A percentile compares a stretch with the other conserved stretches of the same genome.
Conservation (phyloP, 2,888 invertebrate genomes). For the Tachina lurida region DNA sequence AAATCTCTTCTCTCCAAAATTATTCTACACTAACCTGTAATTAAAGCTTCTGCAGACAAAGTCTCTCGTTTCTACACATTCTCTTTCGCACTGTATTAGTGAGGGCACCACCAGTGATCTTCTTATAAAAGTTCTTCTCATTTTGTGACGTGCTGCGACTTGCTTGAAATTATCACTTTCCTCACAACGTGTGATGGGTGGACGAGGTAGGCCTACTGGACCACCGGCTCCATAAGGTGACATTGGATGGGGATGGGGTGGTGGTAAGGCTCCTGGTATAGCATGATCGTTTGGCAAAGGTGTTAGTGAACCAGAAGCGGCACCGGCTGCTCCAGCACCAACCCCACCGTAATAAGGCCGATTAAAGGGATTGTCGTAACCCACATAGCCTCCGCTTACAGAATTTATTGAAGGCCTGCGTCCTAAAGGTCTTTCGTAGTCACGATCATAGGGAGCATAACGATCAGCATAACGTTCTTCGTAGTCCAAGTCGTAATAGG, state of each 20-base stretch:
- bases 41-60: constrained; percentile 94
- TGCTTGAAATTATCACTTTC: constrained; percentile 92
- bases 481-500: constrained; percentile 81
- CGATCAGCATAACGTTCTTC: constrained; percentile 80
- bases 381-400: constrained; percentile 76
- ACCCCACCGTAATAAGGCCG: constrained; percentile 77
- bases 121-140: constrained; percentile 90
- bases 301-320: constrained; percentile 73
- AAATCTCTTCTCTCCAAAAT: background rate
- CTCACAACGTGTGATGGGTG: constrained; percentile 87
- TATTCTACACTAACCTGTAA: constrained; percentile 85
- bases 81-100: constrained; percentile 91
- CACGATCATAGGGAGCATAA: constrained; percentile 79
- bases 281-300: constrained; percentile 77
- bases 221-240: constrained; percentile 79
- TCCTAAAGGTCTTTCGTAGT: constrained; percentile 79
- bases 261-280: constrained; percentile 75
- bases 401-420: constrained; percentile 75
- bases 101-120: constrained; percentile 89
- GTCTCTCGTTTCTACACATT: constrained; percentile 91
- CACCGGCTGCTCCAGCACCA: constrained; percentile 36
- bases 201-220: constrained; percentile 81
- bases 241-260: constrained; percentile 72
- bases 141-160: constrained; percentile 90
- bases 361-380: constrained; percentile 80